Conservation (phyloP, 2,797 vertebrate genomes). For the Sebastes oblongus region DNA sequence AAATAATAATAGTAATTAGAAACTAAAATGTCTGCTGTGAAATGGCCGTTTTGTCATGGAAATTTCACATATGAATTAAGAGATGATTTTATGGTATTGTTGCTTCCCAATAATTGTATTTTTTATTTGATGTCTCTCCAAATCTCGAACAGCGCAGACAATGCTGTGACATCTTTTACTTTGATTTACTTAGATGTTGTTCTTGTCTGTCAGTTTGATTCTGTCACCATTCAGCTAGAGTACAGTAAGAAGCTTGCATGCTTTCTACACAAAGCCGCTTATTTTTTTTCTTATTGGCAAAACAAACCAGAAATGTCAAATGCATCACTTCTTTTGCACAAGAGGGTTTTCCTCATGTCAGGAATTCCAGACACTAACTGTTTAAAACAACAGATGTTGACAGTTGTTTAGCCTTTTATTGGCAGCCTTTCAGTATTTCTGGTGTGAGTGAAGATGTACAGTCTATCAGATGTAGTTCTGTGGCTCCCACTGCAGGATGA, state of each 20-base stretch:
- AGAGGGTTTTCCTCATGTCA: not conserved
- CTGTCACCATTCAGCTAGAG: not conserved
- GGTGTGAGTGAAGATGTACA: not conserved
- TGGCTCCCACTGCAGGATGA: not conserved
- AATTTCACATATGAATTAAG: not conserved
- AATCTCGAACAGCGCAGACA: too few relatives aligned
- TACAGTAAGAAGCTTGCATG: not conserved
- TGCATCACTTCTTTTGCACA: not conserved
- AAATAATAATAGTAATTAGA: not conserved
- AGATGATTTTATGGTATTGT: not conserved
- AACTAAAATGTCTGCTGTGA: not conserved
- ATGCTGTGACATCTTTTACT: not conserved
- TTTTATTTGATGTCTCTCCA: not conserved
- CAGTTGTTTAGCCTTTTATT: too few relatives aligned
- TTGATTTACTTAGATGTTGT: not conserved
- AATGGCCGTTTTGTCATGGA: too few relatives aligned
- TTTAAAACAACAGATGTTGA: not conserved
- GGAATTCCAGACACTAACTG: not conserved
- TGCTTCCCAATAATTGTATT: not conserved
- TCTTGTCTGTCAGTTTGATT: not conserved
- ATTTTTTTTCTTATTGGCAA: not conserved
- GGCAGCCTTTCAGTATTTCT: not conserved
- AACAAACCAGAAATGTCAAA: not conserved
- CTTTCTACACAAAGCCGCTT: not conserved
- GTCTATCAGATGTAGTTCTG: conserved; percentile 8